Percentiles rank a stretch among this genome's conserved stretches.
Conservation (phyloP, 1,140 invertebrate species). For the Pararge aegeria region DNA sequence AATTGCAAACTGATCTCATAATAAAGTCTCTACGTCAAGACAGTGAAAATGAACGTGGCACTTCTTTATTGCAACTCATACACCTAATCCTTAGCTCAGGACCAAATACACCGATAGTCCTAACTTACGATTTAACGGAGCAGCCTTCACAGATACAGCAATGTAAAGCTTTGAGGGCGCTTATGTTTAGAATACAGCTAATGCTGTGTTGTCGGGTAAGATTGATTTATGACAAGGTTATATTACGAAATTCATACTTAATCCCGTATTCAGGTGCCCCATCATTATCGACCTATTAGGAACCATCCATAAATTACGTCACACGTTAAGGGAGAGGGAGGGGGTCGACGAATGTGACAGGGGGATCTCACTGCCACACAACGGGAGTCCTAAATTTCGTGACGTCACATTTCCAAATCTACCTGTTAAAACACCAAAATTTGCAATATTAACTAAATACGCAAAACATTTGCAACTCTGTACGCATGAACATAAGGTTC, state of each 20-base stretch:
- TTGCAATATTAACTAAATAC: too few species aligned
- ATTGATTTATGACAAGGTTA: constrained; percentile 2
- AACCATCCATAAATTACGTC: too few species aligned
- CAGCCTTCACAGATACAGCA: constrained; percentile 32
- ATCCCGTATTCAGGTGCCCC: not conserved
- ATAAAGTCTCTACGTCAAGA: constrained; percentile 54
- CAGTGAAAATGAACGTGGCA: constrained; percentile 45
- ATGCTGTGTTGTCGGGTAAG: constrained; percentile 65
- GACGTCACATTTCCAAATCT: too few species aligned
- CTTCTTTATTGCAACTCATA: constrained; percentile 51
- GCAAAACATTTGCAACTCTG: too few species aligned
- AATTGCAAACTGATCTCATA: constrained; percentile 55
- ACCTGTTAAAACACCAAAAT: too few species aligned
- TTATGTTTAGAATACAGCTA: constrained; percentile 67
- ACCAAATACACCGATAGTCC: constrained; percentile 42
- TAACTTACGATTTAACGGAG: constrained; percentile 36
- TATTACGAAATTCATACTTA: not conserved
- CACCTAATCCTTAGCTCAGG: constrained; percentile 50
- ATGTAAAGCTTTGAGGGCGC: constrained; percentile 50
- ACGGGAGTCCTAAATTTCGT: too few species aligned
- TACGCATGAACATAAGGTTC: too few species aligned
- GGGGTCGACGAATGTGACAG: too few species aligned
- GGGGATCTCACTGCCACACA: too few species aligned
- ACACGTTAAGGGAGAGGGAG: too few species aligned
- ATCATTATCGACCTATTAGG: not conserved